Base-by-base conservation (phyloP, 2,113 vertebrate genomes). In the Amazona vittata region DNA sequence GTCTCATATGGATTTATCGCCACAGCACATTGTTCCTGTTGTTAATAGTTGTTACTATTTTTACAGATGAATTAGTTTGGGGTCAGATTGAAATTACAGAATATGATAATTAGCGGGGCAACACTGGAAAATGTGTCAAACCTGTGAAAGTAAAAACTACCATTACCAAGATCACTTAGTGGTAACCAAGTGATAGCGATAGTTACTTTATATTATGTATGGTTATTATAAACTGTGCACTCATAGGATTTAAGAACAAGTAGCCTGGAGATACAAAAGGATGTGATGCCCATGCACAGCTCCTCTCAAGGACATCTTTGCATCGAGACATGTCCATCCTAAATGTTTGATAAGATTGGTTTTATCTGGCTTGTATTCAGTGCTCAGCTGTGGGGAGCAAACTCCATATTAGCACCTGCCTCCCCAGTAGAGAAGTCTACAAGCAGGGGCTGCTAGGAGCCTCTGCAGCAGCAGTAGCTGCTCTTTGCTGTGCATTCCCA, bases 401-500 rank as follows among this genome's bases (percentile, higher is more conserved):
- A 6, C 25, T 15, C 16, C 1, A 0, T n/a, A 20, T 35, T 41
- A 22, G 63, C 47, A 26, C 4, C 44, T 44, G n/a, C 19, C 25
- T 35, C 8, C 0, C 0, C 41, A 41, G 46, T 2, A 81, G 84
- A 47, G 10, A 39, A 0, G 5, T 14, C 12, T 0, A 1, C 16
- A 33, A 1, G 9, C 25, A 19, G 52, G 69, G 33, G 33, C 20
- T 2, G 2, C 29, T 0, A 37, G 9, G 0, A 44, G 3, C 31
- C 16, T 69, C 46, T 0, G 0, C 46, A 62, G 41, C 55, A 39
- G 5, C 0, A 0, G 33, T 43, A 5, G 60, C 49, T 77, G 41
- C 73, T 91, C 41, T 70, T 22, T 7, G 28, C 75, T 29, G 5
- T 22, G 49, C 55, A 5, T 82, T 82, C 74, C 62, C 39, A 35